phyloP scores from a whole-genome alignment of 2,888 invertebrate species.

The Dicyrtoma fusca region DNA sequence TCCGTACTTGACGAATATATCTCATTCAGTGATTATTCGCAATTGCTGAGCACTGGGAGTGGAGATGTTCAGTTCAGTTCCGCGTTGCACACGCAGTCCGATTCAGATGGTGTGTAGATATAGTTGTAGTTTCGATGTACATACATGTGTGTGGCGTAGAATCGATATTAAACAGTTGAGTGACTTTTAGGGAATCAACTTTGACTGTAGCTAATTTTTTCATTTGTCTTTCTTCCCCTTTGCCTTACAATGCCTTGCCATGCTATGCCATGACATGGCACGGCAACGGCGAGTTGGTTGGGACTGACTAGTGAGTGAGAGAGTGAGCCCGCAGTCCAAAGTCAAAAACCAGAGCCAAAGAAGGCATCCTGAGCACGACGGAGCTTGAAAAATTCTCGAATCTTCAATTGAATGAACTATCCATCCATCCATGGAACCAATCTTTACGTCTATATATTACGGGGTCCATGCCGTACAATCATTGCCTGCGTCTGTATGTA shows the following conservation, averaged over 20 bases:
- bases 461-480: too few species aligned
- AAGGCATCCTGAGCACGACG: too few species aligned
- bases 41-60: background rate
- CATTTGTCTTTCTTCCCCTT: conserved; percentile 14
- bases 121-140: background rate
- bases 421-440: too few species aligned
- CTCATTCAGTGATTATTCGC: too few species aligned
- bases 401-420: background rate
- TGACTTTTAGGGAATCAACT: conserved; percentile 27
- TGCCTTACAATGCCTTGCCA: background rate
- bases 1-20: background rate
- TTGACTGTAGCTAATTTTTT: conserved; percentile 33
- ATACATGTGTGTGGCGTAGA: background rate
- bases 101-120: background rate
- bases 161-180: conserved; percentile 38
- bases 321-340: too few species aligned
- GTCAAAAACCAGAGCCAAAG: too few species aligned
- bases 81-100: too few species aligned
- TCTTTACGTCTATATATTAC: too few species aligned
- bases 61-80: background rate
- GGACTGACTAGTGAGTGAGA: too few species aligned
- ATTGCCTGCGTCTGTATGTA: too few species aligned
- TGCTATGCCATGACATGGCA: too few species aligned
- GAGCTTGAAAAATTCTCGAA: background rate
- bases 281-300: too few species aligned